These are phyloP conservation scores for Hemicrepidius hirtus DNA, from an alignment of 2,888 invertebrate genomes.

Conservation along the genomic window DNA sequence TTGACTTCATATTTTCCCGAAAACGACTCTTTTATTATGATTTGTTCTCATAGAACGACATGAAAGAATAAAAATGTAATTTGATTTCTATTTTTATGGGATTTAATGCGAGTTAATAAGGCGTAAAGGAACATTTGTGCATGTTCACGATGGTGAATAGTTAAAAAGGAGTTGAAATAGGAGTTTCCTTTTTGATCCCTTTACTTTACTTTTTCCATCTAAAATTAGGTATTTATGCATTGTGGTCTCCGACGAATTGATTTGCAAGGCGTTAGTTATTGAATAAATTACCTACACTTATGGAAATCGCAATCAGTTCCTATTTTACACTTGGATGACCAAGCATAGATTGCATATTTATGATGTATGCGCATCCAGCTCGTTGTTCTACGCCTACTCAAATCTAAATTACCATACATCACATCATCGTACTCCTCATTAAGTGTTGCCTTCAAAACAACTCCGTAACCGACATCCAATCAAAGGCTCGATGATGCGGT, in stretches of 20 bases:
- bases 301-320: constrained; percentile 60
- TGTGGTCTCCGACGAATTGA: constrained; percentile 37
- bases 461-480: constrained; percentile 44
- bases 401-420: constrained; percentile 49
- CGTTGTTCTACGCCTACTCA: constrained; percentile 38
- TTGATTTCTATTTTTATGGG: constrained; percentile 55
- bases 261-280: constrained; percentile 49
- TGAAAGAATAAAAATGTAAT: constrained; percentile 51
- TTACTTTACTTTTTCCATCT: not conserved
- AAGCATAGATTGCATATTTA: constrained; percentile 52
- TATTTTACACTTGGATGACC: constrained; percentile 51
- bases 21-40: constrained; percentile 51
- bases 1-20: constrained; percentile 41
- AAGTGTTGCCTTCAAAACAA: constrained; percentile 51
- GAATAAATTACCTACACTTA: constrained; percentile 61
- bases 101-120: constrained; percentile 54
- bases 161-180: not conserved
- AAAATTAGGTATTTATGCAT: constrained; percentile 22
- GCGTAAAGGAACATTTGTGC: constrained; percentile 46
- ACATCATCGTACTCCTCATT: constrained; percentile 41
- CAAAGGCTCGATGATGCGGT: constrained; percentile 42
- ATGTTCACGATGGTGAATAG: constrained; percentile 16
- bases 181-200: not conserved
- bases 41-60: constrained; percentile 42
- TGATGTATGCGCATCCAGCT: constrained; percentile 43